Conservation (phyloP, 1,140 invertebrate species). For the Tachypleus tridentatus region DNA sequence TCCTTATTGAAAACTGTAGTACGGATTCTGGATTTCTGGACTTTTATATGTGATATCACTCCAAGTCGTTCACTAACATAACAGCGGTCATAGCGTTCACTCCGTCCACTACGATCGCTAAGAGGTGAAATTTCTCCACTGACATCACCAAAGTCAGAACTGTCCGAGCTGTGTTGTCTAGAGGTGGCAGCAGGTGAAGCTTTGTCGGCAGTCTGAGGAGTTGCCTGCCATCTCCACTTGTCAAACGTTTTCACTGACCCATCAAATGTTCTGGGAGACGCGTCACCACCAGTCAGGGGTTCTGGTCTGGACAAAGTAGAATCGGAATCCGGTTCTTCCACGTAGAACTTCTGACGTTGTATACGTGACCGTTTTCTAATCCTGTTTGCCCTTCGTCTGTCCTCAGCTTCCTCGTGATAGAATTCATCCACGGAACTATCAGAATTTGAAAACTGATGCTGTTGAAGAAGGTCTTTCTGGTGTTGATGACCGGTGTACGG, state of each 20-base stretch:
- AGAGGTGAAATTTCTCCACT: slow-evolving; percentile 5
- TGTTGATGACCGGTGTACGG: neutral
- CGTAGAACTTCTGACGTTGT: slow-evolving; percentile 10
- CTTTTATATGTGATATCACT: too few relatives aligned
- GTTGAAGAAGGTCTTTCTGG: slow-evolving; percentile 9
- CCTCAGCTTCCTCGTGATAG: neutral
- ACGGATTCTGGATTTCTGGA: too few relatives aligned
- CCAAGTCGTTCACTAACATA: too few relatives aligned
- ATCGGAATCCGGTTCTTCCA: slow-evolving; percentile 10
- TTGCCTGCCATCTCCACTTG: slow-evolving; percentile 3
- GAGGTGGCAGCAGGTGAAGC: slow-evolving; percentile 8
- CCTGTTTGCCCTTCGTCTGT: neutral
- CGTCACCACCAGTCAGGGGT: neutral
- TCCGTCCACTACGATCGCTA: neutral
- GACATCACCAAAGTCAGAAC: slow-evolving; percentile 26
- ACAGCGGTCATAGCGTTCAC: too few relatives aligned
- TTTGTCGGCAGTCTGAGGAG: too few relatives aligned
- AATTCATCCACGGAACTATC: slow-evolving; percentile 20
- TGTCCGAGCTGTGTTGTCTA: slow-evolving; percentile 24
- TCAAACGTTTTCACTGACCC: neutral
- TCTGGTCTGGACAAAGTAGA: neutral
- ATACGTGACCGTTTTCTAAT: slow-evolving; percentile 3
- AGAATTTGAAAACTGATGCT: slow-evolving; percentile 1
- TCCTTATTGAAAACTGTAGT: too few relatives aligned
- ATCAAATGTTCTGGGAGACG: neutral